Conservation (phyloP, 2,797 vertebrate genomes). For the Tympanoctomys barrerae region DNA sequence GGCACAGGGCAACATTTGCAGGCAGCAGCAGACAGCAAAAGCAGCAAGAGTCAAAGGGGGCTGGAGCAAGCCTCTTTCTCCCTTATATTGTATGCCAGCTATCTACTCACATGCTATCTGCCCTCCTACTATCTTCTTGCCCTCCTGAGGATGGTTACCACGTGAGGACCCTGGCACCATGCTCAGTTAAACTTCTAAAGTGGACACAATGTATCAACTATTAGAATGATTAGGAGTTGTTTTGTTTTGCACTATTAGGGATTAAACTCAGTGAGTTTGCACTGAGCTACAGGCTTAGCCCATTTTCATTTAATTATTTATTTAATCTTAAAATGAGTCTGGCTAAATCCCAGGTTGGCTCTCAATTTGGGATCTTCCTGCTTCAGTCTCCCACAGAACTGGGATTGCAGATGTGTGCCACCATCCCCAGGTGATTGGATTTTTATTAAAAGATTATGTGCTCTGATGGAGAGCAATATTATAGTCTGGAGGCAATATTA, state of each 20-base stretch:
- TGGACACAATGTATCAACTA: no score
- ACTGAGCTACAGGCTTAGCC: neutral
- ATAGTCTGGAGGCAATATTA: neutral
- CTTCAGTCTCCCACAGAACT: neutral
- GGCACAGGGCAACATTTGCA: no score
- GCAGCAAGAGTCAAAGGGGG: no score
- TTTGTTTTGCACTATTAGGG: neutral
- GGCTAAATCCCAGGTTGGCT: neutral
- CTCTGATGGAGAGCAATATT: conserved; percentile 50
- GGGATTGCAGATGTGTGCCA: neutral
- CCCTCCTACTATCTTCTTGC: no score
- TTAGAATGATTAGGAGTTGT: neutral
- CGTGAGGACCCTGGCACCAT: no score
- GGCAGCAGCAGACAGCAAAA: no score
- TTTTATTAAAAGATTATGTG: conserved; percentile 23
- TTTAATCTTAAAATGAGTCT: neutral
- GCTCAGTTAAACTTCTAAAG: no score
- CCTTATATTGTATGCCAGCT: no score
- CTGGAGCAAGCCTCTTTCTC: no score
- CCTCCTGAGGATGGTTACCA: no score
- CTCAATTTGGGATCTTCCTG: neutral
- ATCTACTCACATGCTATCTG: no score
- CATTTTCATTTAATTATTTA: neutral
- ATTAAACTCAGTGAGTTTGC: neutral
- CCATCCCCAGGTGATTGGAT: neutral